Evolutionary conservation across 2,797 vertebrate species (phyloP).

Genomic region (Alauda arvensis): DNA sequence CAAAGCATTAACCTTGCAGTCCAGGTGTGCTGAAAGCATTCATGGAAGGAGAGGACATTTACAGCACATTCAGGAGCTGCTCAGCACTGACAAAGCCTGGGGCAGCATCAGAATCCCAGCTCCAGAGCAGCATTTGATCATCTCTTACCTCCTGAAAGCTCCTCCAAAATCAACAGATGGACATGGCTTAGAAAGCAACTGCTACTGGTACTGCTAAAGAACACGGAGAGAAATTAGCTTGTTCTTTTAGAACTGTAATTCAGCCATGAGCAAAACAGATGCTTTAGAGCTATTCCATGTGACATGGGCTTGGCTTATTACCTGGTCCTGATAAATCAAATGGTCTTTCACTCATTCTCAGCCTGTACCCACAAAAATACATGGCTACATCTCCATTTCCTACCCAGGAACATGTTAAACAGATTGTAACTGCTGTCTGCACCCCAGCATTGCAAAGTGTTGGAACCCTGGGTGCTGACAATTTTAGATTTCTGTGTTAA

Average conservation of each 20-base stretch:
- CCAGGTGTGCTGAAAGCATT: not conserved
- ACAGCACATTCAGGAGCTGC: not conserved
- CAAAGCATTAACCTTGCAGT: not conserved
- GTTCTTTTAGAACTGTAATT: not conserved
- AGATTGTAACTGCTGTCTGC: accelerated
- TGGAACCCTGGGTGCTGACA: too few relatives aligned
- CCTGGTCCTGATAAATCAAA: not conserved
- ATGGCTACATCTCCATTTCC: not conserved
- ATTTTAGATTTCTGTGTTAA: too few relatives aligned
- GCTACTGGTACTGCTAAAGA: not conserved
- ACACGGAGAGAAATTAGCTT: not conserved
- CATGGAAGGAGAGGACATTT: not conserved
- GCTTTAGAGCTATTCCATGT: not conserved
- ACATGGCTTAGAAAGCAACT: not conserved
- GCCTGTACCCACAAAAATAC: not conserved
- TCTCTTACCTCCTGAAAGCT: not conserved
- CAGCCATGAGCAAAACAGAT: not conserved
- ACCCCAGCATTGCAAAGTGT: not conserved
- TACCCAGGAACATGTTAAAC: not conserved
- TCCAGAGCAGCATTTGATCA: not conserved
- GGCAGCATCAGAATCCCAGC: not conserved
- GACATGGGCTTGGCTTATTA: accelerated
- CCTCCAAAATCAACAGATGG: not conserved
- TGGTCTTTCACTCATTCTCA: not conserved
- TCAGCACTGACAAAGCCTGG: not conserved